phyloP scores from a whole-genome alignment of 2,113 vertebrate species.

The Hemicordylus capensis region DNA sequence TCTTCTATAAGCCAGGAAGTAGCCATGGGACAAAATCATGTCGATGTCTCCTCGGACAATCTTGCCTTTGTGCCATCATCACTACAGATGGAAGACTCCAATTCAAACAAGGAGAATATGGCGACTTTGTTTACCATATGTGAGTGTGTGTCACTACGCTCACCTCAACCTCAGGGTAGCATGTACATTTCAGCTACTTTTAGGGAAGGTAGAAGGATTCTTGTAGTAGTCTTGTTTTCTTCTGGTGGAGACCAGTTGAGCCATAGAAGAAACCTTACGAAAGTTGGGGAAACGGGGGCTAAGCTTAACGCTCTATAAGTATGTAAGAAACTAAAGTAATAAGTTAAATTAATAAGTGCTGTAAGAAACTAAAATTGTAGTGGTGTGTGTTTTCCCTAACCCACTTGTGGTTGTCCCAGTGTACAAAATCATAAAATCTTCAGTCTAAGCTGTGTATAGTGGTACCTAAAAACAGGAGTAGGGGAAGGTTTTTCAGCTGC shows the following conservation, averaged over 20 bases:
- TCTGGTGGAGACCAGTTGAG: not conserved
- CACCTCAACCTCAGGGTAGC: conserved; percentile 30
- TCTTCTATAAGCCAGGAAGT: conserved; percentile 94
- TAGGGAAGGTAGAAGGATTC: not conserved
- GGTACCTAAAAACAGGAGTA: not conserved
- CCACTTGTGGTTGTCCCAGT: too few species aligned
- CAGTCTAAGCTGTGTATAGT: not conserved
- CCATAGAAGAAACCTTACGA: not conserved
- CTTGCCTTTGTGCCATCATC: conserved; percentile 91
- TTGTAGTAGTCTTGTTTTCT: not conserved
- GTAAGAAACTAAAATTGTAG: not conserved
- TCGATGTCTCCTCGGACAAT: conserved; percentile 87
- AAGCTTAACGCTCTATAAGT: not conserved
- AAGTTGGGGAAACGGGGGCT: not conserved
- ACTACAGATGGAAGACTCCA: conserved; percentile 92
- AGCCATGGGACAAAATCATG: conserved; percentile 84
- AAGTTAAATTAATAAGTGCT: not conserved
- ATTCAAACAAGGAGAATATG: conserved; percentile 95
- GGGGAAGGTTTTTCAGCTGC: not conserved
- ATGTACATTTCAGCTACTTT: not conserved
- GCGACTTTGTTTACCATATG: conserved; percentile 92
- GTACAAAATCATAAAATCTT: not conserved
- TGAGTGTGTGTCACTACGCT: conserved; percentile 77
- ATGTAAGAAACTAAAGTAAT: too few species aligned
- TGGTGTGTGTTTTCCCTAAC: too few species aligned